Percentiles rank a stretch among this genome's conserved stretches.
phyloP scores from a whole-genome alignment of 1,140 invertebrate genomes.

The Calosoma granatense region DNA sequence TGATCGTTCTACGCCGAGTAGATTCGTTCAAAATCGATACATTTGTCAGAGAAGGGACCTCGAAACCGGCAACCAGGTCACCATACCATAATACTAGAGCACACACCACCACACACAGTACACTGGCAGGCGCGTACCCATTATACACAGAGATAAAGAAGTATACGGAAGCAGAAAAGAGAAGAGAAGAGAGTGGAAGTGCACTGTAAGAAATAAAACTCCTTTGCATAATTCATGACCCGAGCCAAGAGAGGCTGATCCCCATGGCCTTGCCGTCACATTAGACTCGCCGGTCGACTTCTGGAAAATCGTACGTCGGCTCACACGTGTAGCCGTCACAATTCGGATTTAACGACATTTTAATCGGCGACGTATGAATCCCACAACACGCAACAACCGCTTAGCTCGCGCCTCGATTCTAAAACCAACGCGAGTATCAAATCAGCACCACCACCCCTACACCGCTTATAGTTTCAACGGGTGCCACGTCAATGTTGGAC shows the following conservation, averaged over 20 bases:
- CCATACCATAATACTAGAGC: neutral
- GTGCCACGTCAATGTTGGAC: too few relatives aligned
- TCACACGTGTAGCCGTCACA: too few relatives aligned
- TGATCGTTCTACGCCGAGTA: neutral
- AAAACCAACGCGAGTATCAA: too few relatives aligned
- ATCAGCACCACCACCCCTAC: neutral
- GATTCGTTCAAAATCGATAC: neutral
- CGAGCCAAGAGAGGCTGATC: neutral
- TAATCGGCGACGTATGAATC: neutral
- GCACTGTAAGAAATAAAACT: neutral
- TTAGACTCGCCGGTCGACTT: neutral
- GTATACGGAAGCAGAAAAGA: too few relatives aligned
- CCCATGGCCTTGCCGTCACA: neutral
- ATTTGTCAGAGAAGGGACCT: neutral
- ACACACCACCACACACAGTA: too few relatives aligned
- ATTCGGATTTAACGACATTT: neutral
- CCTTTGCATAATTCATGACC: neutral
- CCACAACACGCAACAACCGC: neutral
- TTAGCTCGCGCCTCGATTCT: too few relatives aligned
- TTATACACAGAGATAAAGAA: too few relatives aligned
- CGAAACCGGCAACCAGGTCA: neutral
- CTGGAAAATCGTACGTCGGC: too few relatives aligned
- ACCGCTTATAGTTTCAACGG: neutral
- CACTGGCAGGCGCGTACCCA: too few relatives aligned
- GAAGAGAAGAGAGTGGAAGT: neutral